Percentiles rank a stretch among this genome's conserved stretches.
Evolutionary conservation across 2,113 vertebrate species (phyloP).

Genomic region (Phrynosoma platyrhinos): DNA sequence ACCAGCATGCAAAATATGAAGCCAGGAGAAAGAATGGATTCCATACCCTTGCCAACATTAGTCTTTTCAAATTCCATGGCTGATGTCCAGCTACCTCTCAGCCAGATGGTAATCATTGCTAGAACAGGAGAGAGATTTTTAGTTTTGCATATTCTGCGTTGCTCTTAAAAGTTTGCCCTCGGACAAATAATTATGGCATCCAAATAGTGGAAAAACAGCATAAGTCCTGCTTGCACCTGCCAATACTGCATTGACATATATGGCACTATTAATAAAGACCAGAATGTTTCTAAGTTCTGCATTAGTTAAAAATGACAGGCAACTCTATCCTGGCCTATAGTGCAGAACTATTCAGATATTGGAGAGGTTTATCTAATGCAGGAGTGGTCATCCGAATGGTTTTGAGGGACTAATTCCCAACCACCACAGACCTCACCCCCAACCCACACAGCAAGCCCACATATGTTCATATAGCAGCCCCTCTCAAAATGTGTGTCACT

Average conservation of each 20-base stretch:
- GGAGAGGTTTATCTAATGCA: neutral
- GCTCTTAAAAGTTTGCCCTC: constrained; percentile 15
- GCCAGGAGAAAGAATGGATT: constrained; percentile 10
- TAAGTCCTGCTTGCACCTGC: neutral
- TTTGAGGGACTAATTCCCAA: too few species aligned
- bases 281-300: neutral
- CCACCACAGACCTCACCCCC: too few species aligned
- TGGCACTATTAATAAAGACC: neutral
- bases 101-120: constrained; percentile 27
- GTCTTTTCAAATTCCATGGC: constrained; percentile 16
- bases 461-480: neutral
- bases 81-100: neutral
- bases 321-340: neutral
- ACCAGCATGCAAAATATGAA: constrained; percentile 7
- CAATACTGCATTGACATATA: neutral
- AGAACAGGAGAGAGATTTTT: neutral
- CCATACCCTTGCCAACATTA: neutral
- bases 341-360: neutral
- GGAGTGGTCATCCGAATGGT: too few species aligned
- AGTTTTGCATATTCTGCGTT: constrained; percentile 11
- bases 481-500: neutral
- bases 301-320: neutral
- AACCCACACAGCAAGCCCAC: neutral
- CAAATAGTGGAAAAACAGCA: neutral
- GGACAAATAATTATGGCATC: neutral